phyloP scores from a whole-genome alignment of 2,797 vertebrate genomes.

The Fistularia tabacaria region DNA sequence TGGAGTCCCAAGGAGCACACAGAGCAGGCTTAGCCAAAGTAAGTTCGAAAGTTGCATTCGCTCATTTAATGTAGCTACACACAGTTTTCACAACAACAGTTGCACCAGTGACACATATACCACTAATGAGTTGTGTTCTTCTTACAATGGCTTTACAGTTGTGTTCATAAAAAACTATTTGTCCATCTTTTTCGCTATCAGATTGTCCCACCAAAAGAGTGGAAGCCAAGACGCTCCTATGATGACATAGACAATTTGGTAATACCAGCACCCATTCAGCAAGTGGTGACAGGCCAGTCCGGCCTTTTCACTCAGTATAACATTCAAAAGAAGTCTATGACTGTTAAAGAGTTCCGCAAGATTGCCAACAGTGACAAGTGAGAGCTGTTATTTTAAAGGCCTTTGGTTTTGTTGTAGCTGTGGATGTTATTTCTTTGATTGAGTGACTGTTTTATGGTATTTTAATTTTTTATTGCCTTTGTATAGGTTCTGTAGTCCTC shows the following conservation, averaged over 20 bases:
- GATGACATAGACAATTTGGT: constrained; percentile 90
- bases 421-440: background rate
- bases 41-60: constrained; percentile 22
- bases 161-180: background rate
- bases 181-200: constrained; percentile 31
- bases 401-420: background rate
- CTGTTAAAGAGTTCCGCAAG: constrained; percentile 87
- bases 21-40: constrained; percentile 92
- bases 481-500: constrained; percentile 88
- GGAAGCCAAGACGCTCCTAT: constrained; percentile 87
- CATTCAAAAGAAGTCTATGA: constrained; percentile 96
- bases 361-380: constrained; percentile 95
- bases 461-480: background rate
- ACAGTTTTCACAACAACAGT: background rate
- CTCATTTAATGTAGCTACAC: background rate
- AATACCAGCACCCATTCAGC: constrained; percentile 96
- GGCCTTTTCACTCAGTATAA: constrained; percentile 97
- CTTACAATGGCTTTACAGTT: background rate
- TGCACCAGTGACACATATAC: background rate
- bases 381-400: background rate
- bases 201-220: constrained; percentile 92
- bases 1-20: constrained; percentile 95
- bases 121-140: background rate
- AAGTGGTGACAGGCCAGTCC: constrained; percentile 94
- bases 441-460: background rate